phyloP scores from a whole-genome alignment of 2,113 vertebrate species.

The Apus apus region DNA sequence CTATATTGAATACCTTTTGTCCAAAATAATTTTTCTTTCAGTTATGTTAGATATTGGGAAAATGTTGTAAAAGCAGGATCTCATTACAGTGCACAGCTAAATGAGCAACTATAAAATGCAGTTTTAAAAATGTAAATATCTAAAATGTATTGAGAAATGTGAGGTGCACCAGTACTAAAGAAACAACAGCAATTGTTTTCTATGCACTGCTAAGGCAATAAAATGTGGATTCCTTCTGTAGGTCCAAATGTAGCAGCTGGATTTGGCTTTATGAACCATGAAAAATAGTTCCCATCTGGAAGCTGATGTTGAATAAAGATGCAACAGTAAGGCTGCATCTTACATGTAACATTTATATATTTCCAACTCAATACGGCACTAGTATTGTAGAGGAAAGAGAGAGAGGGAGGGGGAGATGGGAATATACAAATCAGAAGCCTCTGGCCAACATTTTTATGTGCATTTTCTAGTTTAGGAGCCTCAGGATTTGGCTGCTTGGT shows the following conservation, averaged over 20 bases:
- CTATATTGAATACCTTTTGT: slow-evolving; percentile 53
- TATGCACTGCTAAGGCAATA: slow-evolving; percentile 77
- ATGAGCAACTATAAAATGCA: slow-evolving; percentile 69
- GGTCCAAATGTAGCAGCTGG: slow-evolving; percentile 86
- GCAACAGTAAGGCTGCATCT: slow-evolving; percentile 80
- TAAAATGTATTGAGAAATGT: slow-evolving; percentile 66
- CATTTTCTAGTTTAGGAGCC: slow-evolving; percentile 14
- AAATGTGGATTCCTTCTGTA: slow-evolving; percentile 84
- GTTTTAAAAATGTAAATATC: slow-evolving; percentile 67
- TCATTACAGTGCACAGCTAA: slow-evolving; percentile 61
- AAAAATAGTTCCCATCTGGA: slow-evolving; percentile 88
- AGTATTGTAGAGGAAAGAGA: not conserved
- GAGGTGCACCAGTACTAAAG: slow-evolving; percentile 69
- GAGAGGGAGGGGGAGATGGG: not conserved
- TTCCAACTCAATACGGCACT: slow-evolving; percentile 50
- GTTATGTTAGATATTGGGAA: slow-evolving; percentile 70
- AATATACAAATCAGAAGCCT: slow-evolving; percentile 53
- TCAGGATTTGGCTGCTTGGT: not conserved
- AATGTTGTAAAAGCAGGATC: slow-evolving; percentile 70
- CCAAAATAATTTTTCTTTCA: slow-evolving; percentile 67
- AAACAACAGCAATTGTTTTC: slow-evolving; percentile 84
- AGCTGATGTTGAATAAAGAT: slow-evolving; percentile 85
- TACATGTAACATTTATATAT: slow-evolving; percentile 75
- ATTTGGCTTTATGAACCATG: slow-evolving; percentile 88
- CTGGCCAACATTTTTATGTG: slow-evolving; percentile 28